Evolutionary conservation across 2,797 vertebrate species (phyloP).

Genomic region (Melanotaenia maccullochi): DNA sequence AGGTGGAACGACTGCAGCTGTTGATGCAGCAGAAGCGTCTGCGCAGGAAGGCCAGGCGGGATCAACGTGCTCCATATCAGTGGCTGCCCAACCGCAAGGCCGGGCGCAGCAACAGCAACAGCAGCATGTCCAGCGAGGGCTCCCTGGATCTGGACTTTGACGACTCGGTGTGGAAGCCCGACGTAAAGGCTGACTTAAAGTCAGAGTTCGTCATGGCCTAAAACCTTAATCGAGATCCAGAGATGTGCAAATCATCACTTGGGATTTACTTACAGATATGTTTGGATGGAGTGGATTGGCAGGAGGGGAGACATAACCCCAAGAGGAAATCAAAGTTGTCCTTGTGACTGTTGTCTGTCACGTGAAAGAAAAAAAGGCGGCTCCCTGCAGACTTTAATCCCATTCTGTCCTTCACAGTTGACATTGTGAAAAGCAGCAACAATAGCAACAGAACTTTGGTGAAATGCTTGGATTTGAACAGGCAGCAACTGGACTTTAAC

Average conservation of each 20-base stretch:
- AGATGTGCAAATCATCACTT: constrained; percentile 40
- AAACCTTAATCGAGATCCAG: constrained; percentile 31
- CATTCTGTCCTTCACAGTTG: constrained; percentile 65
- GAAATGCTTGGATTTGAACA: constrained; percentile 69
- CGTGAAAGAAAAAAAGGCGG: constrained; percentile 28
- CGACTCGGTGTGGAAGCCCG: constrained; percentile 96
- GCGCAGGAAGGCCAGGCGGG: constrained; percentile 93
- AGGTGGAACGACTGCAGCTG: constrained; percentile 96
- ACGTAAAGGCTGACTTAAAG: constrained; percentile 97
- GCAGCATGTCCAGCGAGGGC: constrained; percentile 91
- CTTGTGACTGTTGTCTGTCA: constrained; percentile 47
- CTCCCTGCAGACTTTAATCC: constrained; percentile 64
- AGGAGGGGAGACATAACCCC: constrained; percentile 52
- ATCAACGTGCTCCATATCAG: constrained; percentile 91
- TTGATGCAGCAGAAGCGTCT: constrained; percentile 97
- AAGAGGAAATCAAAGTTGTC: constrained; percentile 47
- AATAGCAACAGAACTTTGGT: constrained; percentile 66
- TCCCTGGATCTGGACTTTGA: constrained; percentile 97
- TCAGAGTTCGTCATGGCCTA: constrained; percentile 96
- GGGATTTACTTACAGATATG: constrained; percentile 63
- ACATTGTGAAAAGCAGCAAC: constrained; percentile 65
- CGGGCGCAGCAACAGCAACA: constrained; percentile 92
- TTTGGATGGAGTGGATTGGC: constrained; percentile 45
- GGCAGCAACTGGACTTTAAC: constrained; percentile 60
- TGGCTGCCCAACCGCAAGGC: constrained; percentile 95